Evolutionary conservation across 2,113 vertebrate genomes (phyloP), one percentile per base, ranked within the genome.

Genomic region (Sinocyclocheilus anshuiensis): DNA sequence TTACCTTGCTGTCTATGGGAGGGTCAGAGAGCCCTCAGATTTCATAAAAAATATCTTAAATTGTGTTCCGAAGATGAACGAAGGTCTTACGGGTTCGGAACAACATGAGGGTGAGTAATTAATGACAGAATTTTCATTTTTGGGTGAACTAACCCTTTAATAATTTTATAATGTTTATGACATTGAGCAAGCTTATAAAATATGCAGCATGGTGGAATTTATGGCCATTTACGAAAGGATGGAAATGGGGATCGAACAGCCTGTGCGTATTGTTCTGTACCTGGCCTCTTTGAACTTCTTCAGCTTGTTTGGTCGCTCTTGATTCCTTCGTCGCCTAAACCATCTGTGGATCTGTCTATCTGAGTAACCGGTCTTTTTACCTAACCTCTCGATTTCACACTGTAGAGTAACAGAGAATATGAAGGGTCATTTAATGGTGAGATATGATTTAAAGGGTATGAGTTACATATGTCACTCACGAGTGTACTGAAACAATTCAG

Each of bases 251-350:
- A 22, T 39, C 26, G 0, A 33, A 33, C 4, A 11, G 18, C 1
- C 4, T 20, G 61, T 10, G 2, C 11, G 48, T 24, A 57, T 36
- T 61, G 6, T 48, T 72, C 48, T 50, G 2, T 87, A 99, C 98
- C 98, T 96, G 84, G 97, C 95, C 93, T 99, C 98, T 79, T 92
- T 92, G 86, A 99, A 99, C 87, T 99, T 99, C 91, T 97, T 98
- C 16, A 98, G 94, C 83, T 97, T 93, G 91, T 95, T 97, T 69
- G 98, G 97, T 20, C 97, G 90, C 86, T 98, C 97, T 89, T 99
- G 96, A 92, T 99, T 99, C 83, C 98, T 95, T 82, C 97, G 94
- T 53, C 95, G 93, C 18, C 96, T 95, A 82, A 98, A 99, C 98
- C 98, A 99, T 87, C 97, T 94, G 89, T 98, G 97, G 24, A 98